Percentiles rank a stretch among this genome's conserved stretches.
phyloP scores from a whole-genome alignment of 2,797 vertebrate species.

The Microctenopoma stevenorrisi region DNA sequence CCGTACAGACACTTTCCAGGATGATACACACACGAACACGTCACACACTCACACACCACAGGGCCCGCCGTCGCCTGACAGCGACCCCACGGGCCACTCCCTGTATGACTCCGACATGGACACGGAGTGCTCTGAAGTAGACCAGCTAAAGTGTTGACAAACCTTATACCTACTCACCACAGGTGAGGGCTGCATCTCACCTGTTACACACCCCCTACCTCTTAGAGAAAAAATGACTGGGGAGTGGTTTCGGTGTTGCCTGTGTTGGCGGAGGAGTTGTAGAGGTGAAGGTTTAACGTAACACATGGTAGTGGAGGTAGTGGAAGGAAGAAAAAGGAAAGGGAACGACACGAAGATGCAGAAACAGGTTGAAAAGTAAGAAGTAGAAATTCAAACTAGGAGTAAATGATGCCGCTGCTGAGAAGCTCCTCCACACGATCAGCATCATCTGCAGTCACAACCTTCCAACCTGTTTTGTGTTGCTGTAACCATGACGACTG shows the following conservation, averaged over 20 bases:
- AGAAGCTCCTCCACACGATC: conserved; percentile 70
- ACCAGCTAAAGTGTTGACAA: conserved; percentile 88
- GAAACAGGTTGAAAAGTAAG: not conserved
- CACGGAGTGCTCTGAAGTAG: conserved; percentile 93
- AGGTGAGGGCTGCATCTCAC: conserved; percentile 33
- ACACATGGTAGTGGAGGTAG: conserved; percentile 29
- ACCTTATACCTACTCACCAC: conserved; percentile 29
- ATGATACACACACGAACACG: conserved; percentile 88
- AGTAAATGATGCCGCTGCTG: conserved; percentile 77
- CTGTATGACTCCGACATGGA: conserved; percentile 98
- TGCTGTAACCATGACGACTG: conserved; percentile 51
- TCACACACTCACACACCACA: conserved; percentile 75
- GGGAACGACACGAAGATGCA: not conserved
- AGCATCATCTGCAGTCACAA: conserved; percentile 46
- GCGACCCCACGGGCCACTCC: conserved; percentile 94
- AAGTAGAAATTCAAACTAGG: conserved; percentile 38
- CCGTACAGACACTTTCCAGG: conserved; percentile 91
- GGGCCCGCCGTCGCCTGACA: conserved; percentile 86
- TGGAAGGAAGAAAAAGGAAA: not conserved
- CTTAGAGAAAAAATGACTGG: conserved; percentile 28
- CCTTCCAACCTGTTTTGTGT: conserved; percentile 33
- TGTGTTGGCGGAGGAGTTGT: conserved; percentile 16
- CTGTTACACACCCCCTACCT: conserved; percentile 43
- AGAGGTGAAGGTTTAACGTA: conserved; percentile 19
- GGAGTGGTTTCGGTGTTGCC: conserved; percentile 18